Evolutionary conservation across 2,113 vertebrate species (phyloP).

Genomic region (Labeo catla): DNA sequence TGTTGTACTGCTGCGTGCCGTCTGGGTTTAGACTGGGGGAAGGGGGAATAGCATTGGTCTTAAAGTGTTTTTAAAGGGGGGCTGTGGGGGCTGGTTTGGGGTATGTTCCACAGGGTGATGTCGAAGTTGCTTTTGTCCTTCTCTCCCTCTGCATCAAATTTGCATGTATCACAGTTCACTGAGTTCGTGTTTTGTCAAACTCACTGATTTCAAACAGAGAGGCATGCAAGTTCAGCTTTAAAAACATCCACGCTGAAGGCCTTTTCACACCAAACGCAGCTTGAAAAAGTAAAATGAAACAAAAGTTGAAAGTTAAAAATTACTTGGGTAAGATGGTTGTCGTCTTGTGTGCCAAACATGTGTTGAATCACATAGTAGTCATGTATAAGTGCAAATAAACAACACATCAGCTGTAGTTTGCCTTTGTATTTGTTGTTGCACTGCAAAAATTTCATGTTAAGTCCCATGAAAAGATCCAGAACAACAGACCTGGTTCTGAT

Average conservation of each 20-base stretch:
- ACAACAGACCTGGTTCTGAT: background rate
- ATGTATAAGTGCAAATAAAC: background rate
- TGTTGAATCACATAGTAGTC: background rate
- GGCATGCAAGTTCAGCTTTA: background rate
- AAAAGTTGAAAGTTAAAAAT: background rate
- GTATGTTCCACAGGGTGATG: slow-evolving; percentile 40
- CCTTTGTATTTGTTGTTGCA: background rate
- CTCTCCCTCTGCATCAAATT: slow-evolving; percentile 44
- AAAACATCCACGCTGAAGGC: background rate
- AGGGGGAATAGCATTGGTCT: slow-evolving; percentile 33
- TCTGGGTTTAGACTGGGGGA: slow-evolving; percentile 25
- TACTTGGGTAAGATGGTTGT: background rate
- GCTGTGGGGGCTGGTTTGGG: slow-evolving; percentile 40
- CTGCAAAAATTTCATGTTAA: background rate
- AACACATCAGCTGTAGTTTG: background rate
- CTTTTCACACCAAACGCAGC: background rate
- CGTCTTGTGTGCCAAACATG: background rate
- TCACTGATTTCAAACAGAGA: background rate
- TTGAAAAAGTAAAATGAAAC: background rate
- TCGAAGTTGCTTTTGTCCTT: slow-evolving; percentile 44
- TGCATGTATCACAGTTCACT: slow-evolving; percentile 38
- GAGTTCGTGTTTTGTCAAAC: slow-evolving; percentile 18
- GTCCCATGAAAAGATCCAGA: background rate
- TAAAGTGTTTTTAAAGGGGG: slow-evolving; percentile 43
- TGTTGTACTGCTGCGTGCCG: slow-evolving; percentile 16